A percentile compares a stretch with the other conserved stretches of the same genome.
Conservation (phyloP, 2,888 invertebrate species). For the Liodrosophila aerea region DNA sequence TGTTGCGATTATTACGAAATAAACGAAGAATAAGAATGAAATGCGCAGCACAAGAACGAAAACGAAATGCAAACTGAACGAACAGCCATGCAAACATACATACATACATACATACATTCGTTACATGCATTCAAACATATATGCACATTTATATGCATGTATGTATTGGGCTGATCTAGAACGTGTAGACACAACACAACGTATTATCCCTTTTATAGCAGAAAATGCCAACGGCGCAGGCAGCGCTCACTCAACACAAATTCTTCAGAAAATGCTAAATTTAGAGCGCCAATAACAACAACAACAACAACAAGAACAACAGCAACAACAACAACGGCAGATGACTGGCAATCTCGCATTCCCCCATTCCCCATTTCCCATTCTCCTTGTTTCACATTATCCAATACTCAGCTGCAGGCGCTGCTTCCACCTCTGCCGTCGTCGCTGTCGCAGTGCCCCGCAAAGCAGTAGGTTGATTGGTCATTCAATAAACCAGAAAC, state of each 20-base stretch:
- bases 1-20: slow-evolving; percentile 74
- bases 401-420: slow-evolving; percentile 8
- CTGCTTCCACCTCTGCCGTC: slow-evolving; percentile 32
- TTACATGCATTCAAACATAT: slow-evolving; percentile 1
- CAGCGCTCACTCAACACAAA: slow-evolving; percentile 44
- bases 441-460: slow-evolving; percentile 33
- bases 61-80: slow-evolving; percentile 42
- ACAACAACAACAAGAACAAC: slow-evolving; percentile 23
- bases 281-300: slow-evolving; percentile 59
- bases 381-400: no score
- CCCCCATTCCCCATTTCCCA: slow-evolving; percentile 17
- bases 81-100: slow-evolving; percentile 1
- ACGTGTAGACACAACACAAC: slow-evolving; percentile 36
- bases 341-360: slow-evolving; percentile 28
- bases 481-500: slow-evolving; percentile 64
- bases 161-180: slow-evolving; percentile 22
- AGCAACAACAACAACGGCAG: slow-evolving; percentile 8
- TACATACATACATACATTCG: no score
- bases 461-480: slow-evolving; percentile 77
- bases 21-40: slow-evolving; percentile 63
- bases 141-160: slow-evolving; percentile 1
- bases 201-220: slow-evolving; percentile 72
- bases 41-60: slow-evolving; percentile 41
- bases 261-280: slow-evolving; percentile 73
- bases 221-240: slow-evolving; percentile 63